phyloP scores from a whole-genome alignment of 2,113 vertebrate genomes.

The Callochromis pleurospilus region DNA sequence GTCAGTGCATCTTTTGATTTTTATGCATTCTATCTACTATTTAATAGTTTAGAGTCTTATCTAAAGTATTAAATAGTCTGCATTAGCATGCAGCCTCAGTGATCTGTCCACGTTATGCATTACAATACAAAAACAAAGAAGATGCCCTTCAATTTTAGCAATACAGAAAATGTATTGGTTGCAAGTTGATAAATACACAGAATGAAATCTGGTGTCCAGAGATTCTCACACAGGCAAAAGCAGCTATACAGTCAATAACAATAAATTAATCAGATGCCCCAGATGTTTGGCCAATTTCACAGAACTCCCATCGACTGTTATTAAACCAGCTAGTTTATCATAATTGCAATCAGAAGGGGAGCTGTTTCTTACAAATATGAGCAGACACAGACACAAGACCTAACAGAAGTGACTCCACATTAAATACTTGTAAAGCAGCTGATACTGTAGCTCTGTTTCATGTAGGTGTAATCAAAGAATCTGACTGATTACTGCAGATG shows the following conservation, averaged over 20 bases:
- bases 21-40: background rate
- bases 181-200: background rate
- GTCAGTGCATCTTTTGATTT: background rate
- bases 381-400: background rate
- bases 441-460: background rate
- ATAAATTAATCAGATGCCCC: background rate
- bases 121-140: background rate
- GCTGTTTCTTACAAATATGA: background rate
- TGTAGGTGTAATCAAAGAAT: background rate
- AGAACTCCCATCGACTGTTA: background rate
- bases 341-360: background rate
- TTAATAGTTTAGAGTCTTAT: background rate
- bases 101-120: background rate
- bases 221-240: background rate
- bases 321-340: background rate
- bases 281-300: background rate
- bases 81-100: background rate
- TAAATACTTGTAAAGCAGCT: background rate
- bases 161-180: background rate
- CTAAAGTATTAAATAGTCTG: background rate
- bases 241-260: background rate
- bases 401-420: background rate
- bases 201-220: background rate
- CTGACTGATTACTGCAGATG: background rate
- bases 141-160: background rate